Evolutionary conservation across 2,113 vertebrate genomes (phyloP).

Genomic region (Drymodes brunneopygia): DNA sequence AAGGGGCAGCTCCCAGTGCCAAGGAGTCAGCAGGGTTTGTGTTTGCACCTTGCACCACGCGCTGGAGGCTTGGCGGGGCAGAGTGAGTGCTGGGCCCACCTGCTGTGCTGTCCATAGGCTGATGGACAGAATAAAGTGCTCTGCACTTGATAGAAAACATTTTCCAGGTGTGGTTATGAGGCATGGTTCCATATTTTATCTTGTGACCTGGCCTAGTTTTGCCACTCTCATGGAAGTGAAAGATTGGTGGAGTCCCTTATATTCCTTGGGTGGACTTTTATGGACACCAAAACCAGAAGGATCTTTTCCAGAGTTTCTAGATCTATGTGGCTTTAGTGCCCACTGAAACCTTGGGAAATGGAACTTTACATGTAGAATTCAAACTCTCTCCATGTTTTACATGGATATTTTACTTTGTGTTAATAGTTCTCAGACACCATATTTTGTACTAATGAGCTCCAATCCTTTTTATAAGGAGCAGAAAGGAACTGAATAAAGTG

Average conservation of each 20-base stretch:
- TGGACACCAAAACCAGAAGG: background rate
- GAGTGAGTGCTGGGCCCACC: background rate
- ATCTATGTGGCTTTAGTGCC: background rate
- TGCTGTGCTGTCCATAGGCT: fast-evolving
- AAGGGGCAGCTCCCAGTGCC: background rate
- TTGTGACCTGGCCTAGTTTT: background rate
- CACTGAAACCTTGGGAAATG: background rate
- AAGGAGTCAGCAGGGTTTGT: background rate
- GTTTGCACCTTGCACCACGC: background rate
- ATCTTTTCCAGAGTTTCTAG: background rate
- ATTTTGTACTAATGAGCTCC: slow-evolving; percentile 1
- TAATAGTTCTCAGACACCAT: background rate
- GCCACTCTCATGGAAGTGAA: background rate
- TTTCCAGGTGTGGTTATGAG: background rate
- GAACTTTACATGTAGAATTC: background rate
- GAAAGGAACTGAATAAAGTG: background rate
- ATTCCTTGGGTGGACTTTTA: background rate
- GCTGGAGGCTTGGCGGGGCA: background rate
- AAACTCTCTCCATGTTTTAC: background rate
- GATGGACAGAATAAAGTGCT: background rate
- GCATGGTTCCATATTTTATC: background rate
- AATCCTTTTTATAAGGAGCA: background rate
- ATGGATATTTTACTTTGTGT: background rate
- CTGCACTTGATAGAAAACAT: background rate
- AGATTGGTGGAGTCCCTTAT: background rate